Evolutionary conservation across 2,113 vertebrate species (phyloP).

Genomic region (Amazona guildingii): DNA sequence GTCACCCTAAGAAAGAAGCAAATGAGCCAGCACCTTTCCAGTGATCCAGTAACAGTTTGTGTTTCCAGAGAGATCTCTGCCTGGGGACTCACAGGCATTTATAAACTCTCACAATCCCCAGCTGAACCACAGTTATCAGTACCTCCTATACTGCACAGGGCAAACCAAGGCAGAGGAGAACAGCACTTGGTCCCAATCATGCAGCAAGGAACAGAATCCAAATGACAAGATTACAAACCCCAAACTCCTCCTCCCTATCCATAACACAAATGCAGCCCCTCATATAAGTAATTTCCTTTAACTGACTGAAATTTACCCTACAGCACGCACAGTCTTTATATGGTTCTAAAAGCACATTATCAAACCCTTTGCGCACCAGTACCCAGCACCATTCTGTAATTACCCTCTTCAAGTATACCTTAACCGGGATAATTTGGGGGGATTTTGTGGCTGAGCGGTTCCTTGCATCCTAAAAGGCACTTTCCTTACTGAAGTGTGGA

Average conservation of each 20-base stretch:
- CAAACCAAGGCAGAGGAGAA: neutral
- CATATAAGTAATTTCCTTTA: neutral
- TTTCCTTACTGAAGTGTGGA: neutral
- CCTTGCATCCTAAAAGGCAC: neutral
- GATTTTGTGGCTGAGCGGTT: neutral
- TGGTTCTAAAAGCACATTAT: neutral
- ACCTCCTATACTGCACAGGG: neutral
- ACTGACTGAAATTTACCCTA: neutral
- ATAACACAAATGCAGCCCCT: neutral
- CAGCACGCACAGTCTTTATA: fast-evolving
- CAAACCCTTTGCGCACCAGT: neutral
- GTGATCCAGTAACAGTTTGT: neutral
- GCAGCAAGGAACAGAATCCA: neutral
- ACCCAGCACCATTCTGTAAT: neutral
- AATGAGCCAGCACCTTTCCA: neutral
- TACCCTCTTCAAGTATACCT: neutral
- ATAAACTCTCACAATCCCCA: neutral
- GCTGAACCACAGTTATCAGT: neutral
- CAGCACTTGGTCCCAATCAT: neutral
- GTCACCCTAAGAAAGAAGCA: neutral
- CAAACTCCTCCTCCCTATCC: neutral
- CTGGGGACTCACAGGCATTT: neutral
- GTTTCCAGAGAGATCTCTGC: neutral
- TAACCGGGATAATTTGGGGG: neutral
- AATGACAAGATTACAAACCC: neutral